Percentiles rank a stretch among this genome's conserved stretches.
These are phyloP conservation scores for Mythimna loreyi DNA, from an alignment of 2,888 invertebrate species.

Conservation along the genomic window DNA sequence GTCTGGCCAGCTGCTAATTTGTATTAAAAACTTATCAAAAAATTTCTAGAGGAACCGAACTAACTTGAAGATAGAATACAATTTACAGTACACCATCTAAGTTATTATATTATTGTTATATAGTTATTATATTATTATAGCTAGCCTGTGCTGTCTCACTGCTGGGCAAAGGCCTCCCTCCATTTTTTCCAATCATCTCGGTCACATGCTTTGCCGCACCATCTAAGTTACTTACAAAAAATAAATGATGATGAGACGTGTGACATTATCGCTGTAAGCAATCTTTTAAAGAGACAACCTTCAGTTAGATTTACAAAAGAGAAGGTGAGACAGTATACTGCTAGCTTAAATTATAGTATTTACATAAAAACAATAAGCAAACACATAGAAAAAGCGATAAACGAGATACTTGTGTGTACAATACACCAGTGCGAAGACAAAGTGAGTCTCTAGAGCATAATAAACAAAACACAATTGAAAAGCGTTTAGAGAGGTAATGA, in stretches of 20 bases:
- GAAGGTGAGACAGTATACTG: not conserved
- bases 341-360: not conserved
- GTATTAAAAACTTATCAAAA: slow-evolving; percentile 31
- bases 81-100: not conserved
- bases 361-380: too few relatives aligned
- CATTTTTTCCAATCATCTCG: too few relatives aligned
- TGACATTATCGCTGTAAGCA: not conserved
- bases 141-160: too few relatives aligned
- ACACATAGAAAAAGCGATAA: too few relatives aligned
- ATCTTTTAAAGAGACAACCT: not conserved
- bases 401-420: too few relatives aligned
- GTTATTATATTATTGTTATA: too few relatives aligned
- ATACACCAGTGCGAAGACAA: too few relatives aligned
- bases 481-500: not conserved
- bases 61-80: not conserved
- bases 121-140: too few relatives aligned
- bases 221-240: not conserved
- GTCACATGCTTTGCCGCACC: too few relatives aligned
- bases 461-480: too few relatives aligned
- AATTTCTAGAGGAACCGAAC: not conserved
- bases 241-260: not conserved
- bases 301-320: not conserved
- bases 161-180: too few relatives aligned
- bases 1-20: slow-evolving; percentile 56
- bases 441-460: too few relatives aligned